Evolutionary conservation across 1,140 invertebrate genomes (phyloP).

Genomic region (Ylistrum balloti): DNA sequence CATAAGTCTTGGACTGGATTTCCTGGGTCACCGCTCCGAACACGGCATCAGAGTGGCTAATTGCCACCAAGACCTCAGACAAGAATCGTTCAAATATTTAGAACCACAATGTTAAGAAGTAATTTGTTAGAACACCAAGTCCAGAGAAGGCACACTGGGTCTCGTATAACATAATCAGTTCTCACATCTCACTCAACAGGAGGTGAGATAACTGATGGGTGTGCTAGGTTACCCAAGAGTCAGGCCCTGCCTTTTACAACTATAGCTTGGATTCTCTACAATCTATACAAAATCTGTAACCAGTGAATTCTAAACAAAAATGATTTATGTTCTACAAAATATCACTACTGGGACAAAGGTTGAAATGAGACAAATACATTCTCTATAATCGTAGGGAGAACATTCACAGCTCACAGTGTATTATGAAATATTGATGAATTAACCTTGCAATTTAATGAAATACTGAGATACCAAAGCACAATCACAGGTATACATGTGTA

Average conservation of each 20-base stretch:
- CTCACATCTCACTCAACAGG: background rate
- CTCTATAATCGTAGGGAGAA: background rate
- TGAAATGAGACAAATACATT: background rate
- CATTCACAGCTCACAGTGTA: background rate
- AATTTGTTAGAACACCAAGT: conserved; percentile 19
- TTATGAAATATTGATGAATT: conserved; percentile 14
- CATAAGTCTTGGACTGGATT: background rate
- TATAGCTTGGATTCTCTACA: too few relatives aligned
- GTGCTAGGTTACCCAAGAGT: conserved; percentile 12
- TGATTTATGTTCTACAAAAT: background rate
- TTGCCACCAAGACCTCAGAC: conserved; percentile 15
- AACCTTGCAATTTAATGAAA: background rate
- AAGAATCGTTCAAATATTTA: conserved; percentile 21
- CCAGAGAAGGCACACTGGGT: conserved; percentile 24
- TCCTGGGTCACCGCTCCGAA: background rate
- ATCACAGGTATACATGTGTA: background rate
- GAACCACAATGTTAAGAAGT: conserved; percentile 35
- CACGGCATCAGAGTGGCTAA: conserved; percentile 24
- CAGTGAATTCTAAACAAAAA: background rate
- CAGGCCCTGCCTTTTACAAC: too few relatives aligned
- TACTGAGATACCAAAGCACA: background rate
- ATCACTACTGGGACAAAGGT: conserved; percentile 16
- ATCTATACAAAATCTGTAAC: background rate
- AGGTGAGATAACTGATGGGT: conserved; percentile 31
- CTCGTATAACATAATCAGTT: conserved; percentile 24